Base-by-base conservation (phyloP, 2,797 vertebrate species). In the Tapirus indicus region DNA sequence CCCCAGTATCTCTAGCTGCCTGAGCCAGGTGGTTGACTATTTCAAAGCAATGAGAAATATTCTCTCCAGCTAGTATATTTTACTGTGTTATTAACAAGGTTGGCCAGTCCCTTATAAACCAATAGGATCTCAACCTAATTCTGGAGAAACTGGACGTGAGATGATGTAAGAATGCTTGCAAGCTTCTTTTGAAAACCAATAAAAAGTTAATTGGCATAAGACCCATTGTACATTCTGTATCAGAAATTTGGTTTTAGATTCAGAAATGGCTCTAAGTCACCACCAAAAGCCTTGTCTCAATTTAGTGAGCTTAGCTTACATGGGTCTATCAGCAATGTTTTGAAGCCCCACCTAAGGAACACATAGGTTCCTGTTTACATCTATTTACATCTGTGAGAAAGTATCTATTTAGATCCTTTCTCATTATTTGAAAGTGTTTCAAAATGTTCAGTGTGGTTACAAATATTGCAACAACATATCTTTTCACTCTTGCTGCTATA, bases 201-300 rank as follows among this genome's bases (percentile, higher is more conserved):
- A 74, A 64, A 90, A 92, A 56, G 6, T 18, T 71, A 41, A 91
- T 1, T 60, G 56, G 41, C 54, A 23, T 52, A 60, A 83, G 66
- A 71, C n/a, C 29, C 32, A 14, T 41, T 77, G 17, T 38, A 41
- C 41, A 92, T 54, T 60, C 25, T 52, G n/a, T 66, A 58, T 71
- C 80, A n/a, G 66, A 95, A 92, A 84, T 32, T 60, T 85, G 47
- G 62, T 95, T 93, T 94, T 38, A 35, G 68, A 58, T 66, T 95
- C 66, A 44, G 58, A 85, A 82, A 86, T 68, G 64, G 32, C 38
- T 95, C 94, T 83, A 60, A 23, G n/a, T 90, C 44, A 64, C 41
- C 54, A 92, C 35, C 52, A 72, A 44, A 72, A 20, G 69, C 38
- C 79, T 56, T 44, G 18, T 78, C 83, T 90, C 62, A 44, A 27